phyloP scores from a whole-genome alignment of 2,797 vertebrate species.

The Acanthopagrus latus region DNA sequence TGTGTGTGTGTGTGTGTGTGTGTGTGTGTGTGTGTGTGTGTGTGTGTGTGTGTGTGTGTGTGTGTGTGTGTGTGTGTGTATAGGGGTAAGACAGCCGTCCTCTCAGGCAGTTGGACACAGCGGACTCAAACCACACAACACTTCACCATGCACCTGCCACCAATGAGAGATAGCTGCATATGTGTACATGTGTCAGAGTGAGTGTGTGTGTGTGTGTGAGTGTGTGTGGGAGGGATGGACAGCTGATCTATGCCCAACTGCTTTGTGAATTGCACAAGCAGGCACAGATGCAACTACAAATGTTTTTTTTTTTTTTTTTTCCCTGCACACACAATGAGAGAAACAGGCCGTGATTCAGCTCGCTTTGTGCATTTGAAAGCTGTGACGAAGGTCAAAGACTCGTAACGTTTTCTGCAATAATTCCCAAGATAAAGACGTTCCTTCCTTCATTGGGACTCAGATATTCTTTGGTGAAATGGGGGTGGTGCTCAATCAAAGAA shows the following conservation, averaged over 20 bases:
- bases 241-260: constrained; percentile 64
- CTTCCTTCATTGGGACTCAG: neutral
- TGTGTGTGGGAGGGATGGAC: constrained; percentile 40
- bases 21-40: constrained; percentile 3
- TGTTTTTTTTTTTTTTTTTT: constrained; percentile 1
- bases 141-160: constrained; percentile 67
- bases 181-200: neutral
- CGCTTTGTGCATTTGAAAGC: neutral
- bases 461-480: neutral
- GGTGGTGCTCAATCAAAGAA: neutral
- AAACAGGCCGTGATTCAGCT: constrained; percentile 13
- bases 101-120: constrained; percentile 58
- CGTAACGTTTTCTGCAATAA: neutral
- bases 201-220: constrained; percentile 15
- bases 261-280: constrained; percentile 49
- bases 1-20: constrained; percentile 7
- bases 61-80: neutral
- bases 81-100: constrained; percentile 22
- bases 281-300: constrained; percentile 30
- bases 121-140: constrained; percentile 44
- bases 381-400: neutral
- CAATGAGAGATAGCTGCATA: constrained; percentile 39
- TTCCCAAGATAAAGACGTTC: neutral
- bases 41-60: constrained; percentile 8
- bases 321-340: constrained; percentile 14